Evolutionary conservation across 2,797 vertebrate genomes (phyloP), one percentile per base, ranked within the genome.

Genomic region (Taenioides sp.): DNA sequence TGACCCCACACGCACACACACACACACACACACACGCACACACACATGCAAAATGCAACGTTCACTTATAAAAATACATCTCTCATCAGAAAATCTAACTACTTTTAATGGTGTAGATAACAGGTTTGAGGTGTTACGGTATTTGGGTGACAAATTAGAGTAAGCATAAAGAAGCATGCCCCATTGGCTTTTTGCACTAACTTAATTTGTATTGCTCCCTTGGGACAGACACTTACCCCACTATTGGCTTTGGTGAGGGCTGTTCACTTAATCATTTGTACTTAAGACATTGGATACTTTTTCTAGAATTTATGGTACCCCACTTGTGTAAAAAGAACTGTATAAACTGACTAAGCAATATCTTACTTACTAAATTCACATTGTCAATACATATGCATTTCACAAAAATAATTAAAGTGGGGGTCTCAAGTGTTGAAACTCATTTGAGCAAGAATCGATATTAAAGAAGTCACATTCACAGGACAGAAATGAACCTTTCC

Each of bases 171-270:
- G 59, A n/a, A 47, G 71, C 74, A 40, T 55, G 70, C 60, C 50
- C 4, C 40, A 25, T 59, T n/a, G 73, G 61, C 72, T 75, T 67
- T 75, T 75, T 84, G 78, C 67, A 80, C 75, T 86, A 28, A 37
- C 78, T 76, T 79, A 47, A 83, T 85, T 82, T 58, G 77, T 75
- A 71, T 67, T 76, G 80, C 79, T 77, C 85, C 82, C 79, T 23
- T 67, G 84, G 77, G 77, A 70, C 65, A 0, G 22, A 78, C 55
- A 37, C 59, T 67, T 69, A 70, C 37, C 76, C 71, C 70, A 75
- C 80, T 75, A 81, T 76, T 81, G 67, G 70, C 55, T 66, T 57
- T 20, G 3, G 61, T 52, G 43, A 69, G 52, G 52, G 73, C 67
- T 58, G 20, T 47, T 47, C 12, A 23, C 67, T 20, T 61, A 50